Percentiles rank a stretch among this genome's conserved stretches.
Conservation (phyloP, 2,888 invertebrate species). For the Epirrhoe tristata region DNA sequence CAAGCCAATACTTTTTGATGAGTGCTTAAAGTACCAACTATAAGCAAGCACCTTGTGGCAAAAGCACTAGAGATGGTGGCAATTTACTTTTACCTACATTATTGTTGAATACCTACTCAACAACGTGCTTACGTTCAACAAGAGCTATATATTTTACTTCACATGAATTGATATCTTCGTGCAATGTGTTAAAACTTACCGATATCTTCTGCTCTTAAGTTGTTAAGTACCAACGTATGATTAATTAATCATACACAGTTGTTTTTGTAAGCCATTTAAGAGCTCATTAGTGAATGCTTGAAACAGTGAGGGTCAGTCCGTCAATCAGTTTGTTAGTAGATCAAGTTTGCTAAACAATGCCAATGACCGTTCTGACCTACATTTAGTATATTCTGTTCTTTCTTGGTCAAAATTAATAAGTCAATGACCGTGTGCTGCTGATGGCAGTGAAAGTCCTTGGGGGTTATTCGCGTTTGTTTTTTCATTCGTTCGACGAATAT, state of each 20-base stretch:
- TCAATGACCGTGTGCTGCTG: not conserved
- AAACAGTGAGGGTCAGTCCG: conserved; percentile 18
- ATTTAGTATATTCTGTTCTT: not conserved
- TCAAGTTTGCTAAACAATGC: conserved; percentile 25
- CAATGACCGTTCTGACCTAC: conserved; percentile 19
- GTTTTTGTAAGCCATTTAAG: conserved; percentile 14
- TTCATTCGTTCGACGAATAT: too few relatives aligned
- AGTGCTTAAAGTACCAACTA: too few relatives aligned
- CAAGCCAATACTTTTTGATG: too few relatives aligned
- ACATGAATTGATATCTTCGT: too few relatives aligned
- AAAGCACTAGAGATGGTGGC: too few relatives aligned
- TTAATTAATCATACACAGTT: conserved; percentile 9
- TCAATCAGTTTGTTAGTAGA: not conserved
- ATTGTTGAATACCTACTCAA: too few relatives aligned
- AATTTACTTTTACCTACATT: too few relatives aligned
- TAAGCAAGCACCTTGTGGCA: too few relatives aligned
- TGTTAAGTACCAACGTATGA: conserved; percentile 2
- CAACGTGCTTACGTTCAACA: too few relatives aligned
- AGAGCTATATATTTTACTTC: too few relatives aligned
- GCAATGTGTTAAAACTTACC: not conserved
- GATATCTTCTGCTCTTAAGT: not conserved
- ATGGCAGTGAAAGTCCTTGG: too few relatives aligned
- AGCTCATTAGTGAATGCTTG: conserved; percentile 10
- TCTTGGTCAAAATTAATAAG: not conserved
- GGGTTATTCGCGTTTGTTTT: too few relatives aligned